Evolutionary conservation across 2,797 vertebrate species (phyloP), one percentile per base, ranked within the genome.

Genomic region (Mallotus villosus): DNA sequence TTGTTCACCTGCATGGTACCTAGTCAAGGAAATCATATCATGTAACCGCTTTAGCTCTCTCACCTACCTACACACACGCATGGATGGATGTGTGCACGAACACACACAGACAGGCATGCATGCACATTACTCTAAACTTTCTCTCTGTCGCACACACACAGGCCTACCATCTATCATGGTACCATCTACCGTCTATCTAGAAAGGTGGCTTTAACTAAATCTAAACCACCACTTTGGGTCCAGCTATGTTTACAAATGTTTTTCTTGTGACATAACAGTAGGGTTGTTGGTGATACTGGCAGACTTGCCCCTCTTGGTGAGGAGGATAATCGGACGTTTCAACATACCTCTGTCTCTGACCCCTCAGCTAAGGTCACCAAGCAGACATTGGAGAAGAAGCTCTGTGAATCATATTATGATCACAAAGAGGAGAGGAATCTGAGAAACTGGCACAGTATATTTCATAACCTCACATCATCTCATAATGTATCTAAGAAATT

Each of bases 1-100:
- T 93, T 92, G 92, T 94, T 77, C 81, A 9, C 21, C 8, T 66
- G 72, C 80, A 76, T 65, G 9, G 67, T 80, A 86, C 67, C 76
- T 78, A 73, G 82, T 67, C 77, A 79, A 84, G 72, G 75, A 87
- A 86, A 79, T 86, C 67, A 77, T 71, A 83, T 83, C 62, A 62
- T 85, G 78, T 75, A 81, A 72, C 74, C 72, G 82, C 87, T 82
- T 88, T 34, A 21, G 16, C 32, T 67, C 2, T 53, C 41, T 17
- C 25, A 53, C 29, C 24, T n/a, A 53, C 29, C 24, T n/a, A 27
- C 17, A 12, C 12, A 63, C 12, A 67, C 29, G 24, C 21, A 27
- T 16, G 49, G 17, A 74, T 58, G 58, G 32, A 70, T 21, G 17
- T 34, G 67, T 55, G 67, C 46, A 68, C 58, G 62, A 19, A 27